These are phyloP conservation scores for Caenorhabditis imperialis DNA, from an alignment of 2,888 invertebrate species.

Conservation along the genomic window DNA sequence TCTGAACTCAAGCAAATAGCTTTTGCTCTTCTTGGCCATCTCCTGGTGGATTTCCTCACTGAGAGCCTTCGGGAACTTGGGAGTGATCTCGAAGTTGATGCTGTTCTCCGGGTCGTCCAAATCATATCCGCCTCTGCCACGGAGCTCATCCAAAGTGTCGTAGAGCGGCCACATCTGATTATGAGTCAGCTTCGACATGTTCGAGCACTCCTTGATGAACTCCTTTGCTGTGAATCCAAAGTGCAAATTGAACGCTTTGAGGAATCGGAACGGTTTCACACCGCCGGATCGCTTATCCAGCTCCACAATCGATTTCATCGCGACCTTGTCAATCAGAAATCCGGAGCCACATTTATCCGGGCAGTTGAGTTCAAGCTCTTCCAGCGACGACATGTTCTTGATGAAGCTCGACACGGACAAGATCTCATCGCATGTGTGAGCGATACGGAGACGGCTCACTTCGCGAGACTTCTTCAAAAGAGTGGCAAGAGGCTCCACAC, in stretches of 20 bases:
- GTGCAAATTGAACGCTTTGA: constrained; percentile 2
- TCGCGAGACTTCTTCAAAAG: constrained; percentile 1
- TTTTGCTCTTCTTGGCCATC: not conserved
- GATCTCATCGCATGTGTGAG: not conserved
- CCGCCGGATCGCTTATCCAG: not conserved
- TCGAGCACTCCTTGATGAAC: not conserved
- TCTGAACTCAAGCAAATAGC: not conserved
- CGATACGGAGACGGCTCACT: constrained; percentile 3
- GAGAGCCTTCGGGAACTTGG: not conserved
- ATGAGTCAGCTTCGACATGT: not conserved
- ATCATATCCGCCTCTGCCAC: constrained; percentile 2
- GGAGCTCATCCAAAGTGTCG: not conserved
- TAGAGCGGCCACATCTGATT: not conserved
- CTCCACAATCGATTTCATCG: not conserved
- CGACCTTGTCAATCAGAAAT: not conserved
- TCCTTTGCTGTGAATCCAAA: not conserved
- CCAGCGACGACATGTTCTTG: not conserved
- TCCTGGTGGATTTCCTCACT: not conserved
- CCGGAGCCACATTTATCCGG: constrained; percentile 3
- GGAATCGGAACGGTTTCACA: constrained; percentile 4
- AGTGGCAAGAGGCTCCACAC: not conserved
- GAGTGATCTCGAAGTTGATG: constrained; percentile 6
- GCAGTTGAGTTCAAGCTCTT: constrained; percentile 12
- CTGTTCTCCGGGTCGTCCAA: not conserved
- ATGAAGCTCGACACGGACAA: not conserved